Evolutionary conservation across 2,113 vertebrate genomes (phyloP).

Genomic region (Agelaius phoeniceus): DNA sequence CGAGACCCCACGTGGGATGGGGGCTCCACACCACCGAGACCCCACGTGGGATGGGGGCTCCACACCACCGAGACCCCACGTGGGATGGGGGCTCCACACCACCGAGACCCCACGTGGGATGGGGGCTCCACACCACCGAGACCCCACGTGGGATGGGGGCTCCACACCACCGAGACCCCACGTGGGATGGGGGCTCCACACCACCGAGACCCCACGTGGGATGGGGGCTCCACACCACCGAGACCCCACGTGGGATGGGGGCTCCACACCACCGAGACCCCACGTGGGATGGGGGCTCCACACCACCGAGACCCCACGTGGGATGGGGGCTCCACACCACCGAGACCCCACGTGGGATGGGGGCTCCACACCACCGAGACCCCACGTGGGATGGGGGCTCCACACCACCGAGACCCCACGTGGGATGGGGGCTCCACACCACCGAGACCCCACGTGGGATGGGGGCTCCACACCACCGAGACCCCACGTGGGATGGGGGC

Average conservation of each 20-base stretch:
- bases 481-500: background rate
- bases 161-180: accelerated
- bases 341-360: too few relatives aligned
- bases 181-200: too few relatives aligned
- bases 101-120: accelerated
- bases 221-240: accelerated
- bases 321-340: background rate
- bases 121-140: background rate
- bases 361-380: too few relatives aligned
- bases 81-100: background rate
- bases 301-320: accelerated
- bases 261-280: accelerated
- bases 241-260: accelerated
- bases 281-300: background rate
- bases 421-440: accelerated
- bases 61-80: accelerated
- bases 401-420: accelerated
- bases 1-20: accelerated
- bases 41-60: background rate
- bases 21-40: accelerated
- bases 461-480: accelerated
- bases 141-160: background rate
- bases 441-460: accelerated
- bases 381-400: accelerated
- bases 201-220: accelerated